A percentile compares a stretch with the other conserved stretches of the same genome.
Evolutionary conservation across 2,797 vertebrate species (phyloP).

Genomic region (Lateolabrax maculatus): DNA sequence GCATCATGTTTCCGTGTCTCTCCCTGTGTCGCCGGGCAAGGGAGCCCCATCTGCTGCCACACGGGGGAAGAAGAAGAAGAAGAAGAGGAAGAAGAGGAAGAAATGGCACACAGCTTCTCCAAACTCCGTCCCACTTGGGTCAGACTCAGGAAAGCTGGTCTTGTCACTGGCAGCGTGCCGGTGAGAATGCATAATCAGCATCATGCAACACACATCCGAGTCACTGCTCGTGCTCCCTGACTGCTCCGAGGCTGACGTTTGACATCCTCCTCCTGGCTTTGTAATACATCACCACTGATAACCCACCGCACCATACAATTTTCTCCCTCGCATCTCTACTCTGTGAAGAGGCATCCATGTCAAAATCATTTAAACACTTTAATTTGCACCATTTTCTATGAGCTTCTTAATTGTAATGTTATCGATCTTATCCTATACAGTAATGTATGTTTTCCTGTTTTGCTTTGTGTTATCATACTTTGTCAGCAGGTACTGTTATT

Average conservation of each 20-base stretch:
- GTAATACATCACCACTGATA: constrained; percentile 3
- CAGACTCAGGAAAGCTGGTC: constrained; percentile 47
- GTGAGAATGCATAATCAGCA: constrained; percentile 60
- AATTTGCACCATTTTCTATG: neutral
- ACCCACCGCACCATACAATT: neutral
- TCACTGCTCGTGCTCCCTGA: constrained; percentile 13
- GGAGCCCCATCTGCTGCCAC: constrained; percentile 60
- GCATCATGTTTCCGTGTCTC: constrained; percentile 44
- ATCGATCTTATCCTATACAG: neutral
- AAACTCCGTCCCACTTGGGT: constrained; percentile 50
- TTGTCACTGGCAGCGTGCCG: constrained; percentile 27
- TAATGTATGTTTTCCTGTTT: neutral
- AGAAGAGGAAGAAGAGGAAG: constrained; percentile 4
- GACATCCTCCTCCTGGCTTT: constrained; percentile 29
- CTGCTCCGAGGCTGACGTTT: constrained; percentile 13
- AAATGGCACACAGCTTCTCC: constrained; percentile 37
- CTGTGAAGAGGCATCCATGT: neutral
- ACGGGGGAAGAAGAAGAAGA: constrained; percentile 17
- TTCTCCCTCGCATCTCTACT: neutral
- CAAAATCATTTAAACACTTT: neutral
- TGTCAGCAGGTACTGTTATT: neutral
- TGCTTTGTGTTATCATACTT: neutral
- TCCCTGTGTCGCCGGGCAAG: constrained; percentile 45
- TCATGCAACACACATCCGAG: constrained; percentile 18
- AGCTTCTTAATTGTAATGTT: neutral